Evolutionary conservation across 1,140 invertebrate genomes (phyloP).

Genomic region (Drosophila novamexicana): DNA sequence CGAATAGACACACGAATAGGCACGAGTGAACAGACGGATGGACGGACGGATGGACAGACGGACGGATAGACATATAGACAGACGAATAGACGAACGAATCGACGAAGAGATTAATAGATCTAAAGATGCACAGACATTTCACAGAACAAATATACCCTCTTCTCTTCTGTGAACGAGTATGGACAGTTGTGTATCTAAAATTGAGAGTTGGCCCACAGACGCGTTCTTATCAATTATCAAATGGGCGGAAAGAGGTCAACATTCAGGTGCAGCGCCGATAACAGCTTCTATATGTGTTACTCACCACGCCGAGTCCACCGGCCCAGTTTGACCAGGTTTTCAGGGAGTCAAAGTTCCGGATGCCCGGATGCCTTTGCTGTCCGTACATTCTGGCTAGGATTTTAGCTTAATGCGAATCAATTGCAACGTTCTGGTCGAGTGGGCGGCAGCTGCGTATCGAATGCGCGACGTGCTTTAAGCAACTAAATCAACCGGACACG

Average conservation of each 20-base stretch:
- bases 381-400: conserved; percentile 54
- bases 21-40: no score
- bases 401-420: not conserved
- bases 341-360: conserved; percentile 67
- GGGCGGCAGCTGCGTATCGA: conserved; percentile 37
- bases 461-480: conserved; percentile 46
- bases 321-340: conserved; percentile 56
- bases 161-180: no score
- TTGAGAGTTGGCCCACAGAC: conserved; percentile 20
- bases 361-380: conserved; percentile 15
- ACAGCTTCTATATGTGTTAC: conserved; percentile 28
- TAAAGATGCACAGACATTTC: no score
- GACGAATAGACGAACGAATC: no score
- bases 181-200: not conserved
- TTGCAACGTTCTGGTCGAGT: conserved; percentile 25
- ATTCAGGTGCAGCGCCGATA: conserved; percentile 1
- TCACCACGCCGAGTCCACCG: conserved; percentile 69
- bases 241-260: conserved; percentile 46
- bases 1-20: no score
- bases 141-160: no score
- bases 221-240: conserved; percentile 16
- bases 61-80: no score
- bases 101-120: no score
- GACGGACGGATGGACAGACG: no score
- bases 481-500: conserved; percentile 57